A percentile compares a stretch with the other conserved stretches of the same genome.
phyloP scores from a whole-genome alignment of 2,113 vertebrate species.

The Sylvilagus bachmani region DNA sequence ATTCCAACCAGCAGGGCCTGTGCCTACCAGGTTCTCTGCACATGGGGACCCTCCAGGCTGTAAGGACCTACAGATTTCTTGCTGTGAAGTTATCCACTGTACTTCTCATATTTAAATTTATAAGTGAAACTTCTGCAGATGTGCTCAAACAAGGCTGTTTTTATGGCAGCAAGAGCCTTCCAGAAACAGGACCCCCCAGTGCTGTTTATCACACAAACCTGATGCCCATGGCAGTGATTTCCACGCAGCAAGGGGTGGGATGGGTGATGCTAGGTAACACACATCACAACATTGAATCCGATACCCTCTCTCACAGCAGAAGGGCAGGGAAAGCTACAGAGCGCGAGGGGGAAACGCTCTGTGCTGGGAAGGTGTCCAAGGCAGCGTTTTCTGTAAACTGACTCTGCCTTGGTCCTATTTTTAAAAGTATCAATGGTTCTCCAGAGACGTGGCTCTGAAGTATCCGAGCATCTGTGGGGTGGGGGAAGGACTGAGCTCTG shows the following conservation, averaged over 20 bases:
- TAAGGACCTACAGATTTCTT: no score
- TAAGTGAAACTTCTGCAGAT: not conserved
- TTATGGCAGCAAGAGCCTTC: not conserved
- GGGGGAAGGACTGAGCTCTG: not conserved
- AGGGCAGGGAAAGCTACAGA: not conserved
- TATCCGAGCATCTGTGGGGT: no score
- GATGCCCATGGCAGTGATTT: not conserved
- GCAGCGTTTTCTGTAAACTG: slow-evolving; percentile 31
- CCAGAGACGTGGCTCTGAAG: not conserved
- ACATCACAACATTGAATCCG: not conserved
- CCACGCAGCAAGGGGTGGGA: not conserved
- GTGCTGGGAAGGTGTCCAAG: slow-evolving; percentile 1
- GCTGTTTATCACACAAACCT: not conserved
- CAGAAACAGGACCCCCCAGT: not conserved
- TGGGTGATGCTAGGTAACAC: no score
- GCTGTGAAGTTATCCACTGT: no score
- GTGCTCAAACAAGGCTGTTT: not conserved
- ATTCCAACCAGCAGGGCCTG: no score
- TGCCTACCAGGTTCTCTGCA: no score
- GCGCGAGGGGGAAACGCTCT: not conserved
- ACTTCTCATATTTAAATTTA: no score
- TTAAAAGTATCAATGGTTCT: slow-evolving; percentile 28
- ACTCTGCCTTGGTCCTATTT: not conserved
- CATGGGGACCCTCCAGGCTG: no score
- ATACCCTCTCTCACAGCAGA: not conserved